These are phyloP conservation scores for Caenorhabditis briggsae DNA, from an alignment of 1,140 invertebrate species.

Conservation along the genomic window DNA sequence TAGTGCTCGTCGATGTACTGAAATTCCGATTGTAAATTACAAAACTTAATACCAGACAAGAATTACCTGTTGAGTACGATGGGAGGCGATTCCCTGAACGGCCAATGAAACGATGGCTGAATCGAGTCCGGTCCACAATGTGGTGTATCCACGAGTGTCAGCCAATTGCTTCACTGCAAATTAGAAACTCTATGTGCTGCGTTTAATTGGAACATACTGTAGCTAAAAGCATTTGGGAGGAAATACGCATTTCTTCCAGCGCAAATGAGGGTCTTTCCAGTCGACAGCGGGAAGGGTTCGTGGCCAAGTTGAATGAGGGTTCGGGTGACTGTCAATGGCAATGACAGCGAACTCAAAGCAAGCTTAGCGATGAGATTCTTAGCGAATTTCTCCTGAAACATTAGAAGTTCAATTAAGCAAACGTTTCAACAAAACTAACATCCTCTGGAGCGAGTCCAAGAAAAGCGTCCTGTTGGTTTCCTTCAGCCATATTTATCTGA, in stretches of 20 bases:
- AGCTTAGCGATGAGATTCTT: constrained; percentile 66
- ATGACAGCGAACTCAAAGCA: constrained; percentile 59
- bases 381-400: constrained; percentile 61
- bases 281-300: constrained; percentile 74
- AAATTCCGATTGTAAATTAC: background rate
- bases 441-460: constrained; percentile 53
- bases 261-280: constrained; percentile 69
- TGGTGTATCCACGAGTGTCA: constrained; percentile 5
- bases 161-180: constrained; percentile 55
- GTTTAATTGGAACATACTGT: background rate
- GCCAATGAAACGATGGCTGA: constrained; percentile 29
- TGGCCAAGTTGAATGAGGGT: constrained; percentile 74
- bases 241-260: constrained; percentile 74
- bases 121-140: constrained; percentile 61
- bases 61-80: constrained; percentile 33
- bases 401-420: background rate
- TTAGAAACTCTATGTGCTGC: background rate
- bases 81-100: constrained; percentile 49
- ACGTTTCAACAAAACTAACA: background rate
- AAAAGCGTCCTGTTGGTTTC: constrained; percentile 30
- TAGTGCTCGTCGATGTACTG: constrained; percentile 71
- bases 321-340: constrained; percentile 68
- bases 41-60: background rate
- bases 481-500: background rate
- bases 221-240: constrained; percentile 71